Evolutionary conservation across 2,113 vertebrate genomes (phyloP).

Genomic region (Trinectes maculatus): DNA sequence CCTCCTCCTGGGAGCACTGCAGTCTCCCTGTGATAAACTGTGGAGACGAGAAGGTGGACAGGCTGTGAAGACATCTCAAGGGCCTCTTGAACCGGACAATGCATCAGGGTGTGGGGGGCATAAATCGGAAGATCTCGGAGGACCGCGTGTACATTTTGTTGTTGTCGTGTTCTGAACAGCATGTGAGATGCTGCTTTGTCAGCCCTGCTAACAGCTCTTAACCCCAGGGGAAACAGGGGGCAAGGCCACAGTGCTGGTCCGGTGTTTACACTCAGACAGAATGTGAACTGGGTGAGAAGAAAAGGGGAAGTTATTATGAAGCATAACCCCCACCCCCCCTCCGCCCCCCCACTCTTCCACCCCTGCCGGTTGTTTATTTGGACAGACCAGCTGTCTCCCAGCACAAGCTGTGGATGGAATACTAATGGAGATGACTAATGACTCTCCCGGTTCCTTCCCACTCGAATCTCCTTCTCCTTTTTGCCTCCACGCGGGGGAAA

Average conservation of each 20-base stretch:
- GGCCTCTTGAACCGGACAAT: slow-evolving; percentile 5
- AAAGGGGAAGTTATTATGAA: slow-evolving; percentile 68
- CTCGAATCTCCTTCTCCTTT: slow-evolving; percentile 1
- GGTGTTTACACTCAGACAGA: slow-evolving; percentile 69
- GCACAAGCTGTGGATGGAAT: slow-evolving; percentile 69
- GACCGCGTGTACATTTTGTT: slow-evolving; percentile 16
- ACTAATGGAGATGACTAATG: slow-evolving; percentile 74
- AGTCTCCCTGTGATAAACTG: slow-evolving; percentile 7
- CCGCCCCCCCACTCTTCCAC: no score
- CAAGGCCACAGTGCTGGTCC: slow-evolving; percentile 34
- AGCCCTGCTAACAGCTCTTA: slow-evolving; percentile 45
- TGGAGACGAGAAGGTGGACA: background rate
- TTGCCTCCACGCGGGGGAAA: slow-evolving; percentile 25
- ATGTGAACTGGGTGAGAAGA: slow-evolving; percentile 68
- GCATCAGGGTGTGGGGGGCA: slow-evolving; percentile 2
- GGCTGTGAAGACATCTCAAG: slow-evolving; percentile 22
- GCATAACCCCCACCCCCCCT: no score
- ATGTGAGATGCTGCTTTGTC: slow-evolving; percentile 48
- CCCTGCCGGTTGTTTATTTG: slow-evolving; percentile 75
- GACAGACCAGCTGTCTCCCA: slow-evolving; percentile 74
- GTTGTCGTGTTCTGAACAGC: slow-evolving; percentile 42
- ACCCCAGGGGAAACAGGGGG: slow-evolving; percentile 56
- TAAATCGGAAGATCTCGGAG: background rate
- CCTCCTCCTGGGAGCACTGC: background rate
- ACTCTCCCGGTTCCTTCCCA: slow-evolving; percentile 27